phyloP scores from a whole-genome alignment of 2,113 vertebrate species.

The Eudorcas thomsonii region DNA sequence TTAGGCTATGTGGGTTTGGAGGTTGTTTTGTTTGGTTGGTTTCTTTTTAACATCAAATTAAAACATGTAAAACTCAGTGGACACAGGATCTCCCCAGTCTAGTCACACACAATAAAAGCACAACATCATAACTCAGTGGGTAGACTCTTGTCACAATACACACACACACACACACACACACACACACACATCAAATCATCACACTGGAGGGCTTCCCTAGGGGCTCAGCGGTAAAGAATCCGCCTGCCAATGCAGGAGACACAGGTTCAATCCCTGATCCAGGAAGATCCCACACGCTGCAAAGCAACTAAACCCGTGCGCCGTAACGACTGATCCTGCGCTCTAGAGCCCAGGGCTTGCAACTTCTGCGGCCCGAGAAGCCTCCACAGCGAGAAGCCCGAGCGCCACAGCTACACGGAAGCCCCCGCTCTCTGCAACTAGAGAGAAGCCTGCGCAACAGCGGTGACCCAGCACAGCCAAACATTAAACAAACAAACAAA shows the following conservation, averaged over 20 bases:
- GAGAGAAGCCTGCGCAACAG: background rate
- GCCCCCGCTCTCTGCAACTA: background rate
- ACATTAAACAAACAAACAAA: background rate
- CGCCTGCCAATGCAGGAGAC: background rate
- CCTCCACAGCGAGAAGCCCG: background rate
- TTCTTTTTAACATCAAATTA: background rate
- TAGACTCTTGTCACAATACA: background rate
- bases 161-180: fast-evolving
- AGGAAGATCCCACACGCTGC: background rate
- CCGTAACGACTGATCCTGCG: fast-evolving
- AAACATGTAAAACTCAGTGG: background rate
- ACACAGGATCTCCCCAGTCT: background rate
- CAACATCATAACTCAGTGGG: background rate
- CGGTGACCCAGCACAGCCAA: background rate
- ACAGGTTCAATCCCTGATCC: background rate
- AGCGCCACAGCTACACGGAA: background rate
- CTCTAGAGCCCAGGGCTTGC: background rate
- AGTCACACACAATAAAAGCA: background rate
- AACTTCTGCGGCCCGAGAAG: background rate
- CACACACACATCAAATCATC: background rate
- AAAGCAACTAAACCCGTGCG: fast-evolving
- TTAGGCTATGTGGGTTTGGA: background rate
- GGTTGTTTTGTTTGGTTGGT: background rate
- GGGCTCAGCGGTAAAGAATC: background rate
- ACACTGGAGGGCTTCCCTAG: background rate